Base-by-base conservation (phyloP, 2,797 vertebrate genomes). In the Schizothorax lantsangensis region DNA sequence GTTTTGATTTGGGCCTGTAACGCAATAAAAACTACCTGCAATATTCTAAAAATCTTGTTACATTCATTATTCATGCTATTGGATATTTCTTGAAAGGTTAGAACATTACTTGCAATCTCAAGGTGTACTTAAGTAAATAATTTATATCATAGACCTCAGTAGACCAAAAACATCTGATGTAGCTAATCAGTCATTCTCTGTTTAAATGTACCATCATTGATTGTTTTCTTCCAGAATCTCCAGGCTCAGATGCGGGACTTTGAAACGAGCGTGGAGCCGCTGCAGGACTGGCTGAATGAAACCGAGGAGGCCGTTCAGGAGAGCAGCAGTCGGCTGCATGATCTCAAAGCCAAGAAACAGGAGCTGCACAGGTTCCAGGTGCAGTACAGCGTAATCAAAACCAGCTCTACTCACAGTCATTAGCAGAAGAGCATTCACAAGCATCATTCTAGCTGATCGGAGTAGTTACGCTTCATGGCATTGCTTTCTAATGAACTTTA, bases 361-460 rank as follows among this genome's bases (percentile, higher is more conserved):
- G 97, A 99, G 83, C 98, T 98, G 85, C 96, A 97, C 86, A 98
- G 97, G 87, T 94, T 99, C 19, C 97, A 99, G 98, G 98, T 99
- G 94, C 23, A 66, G 74, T 74, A 59, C 15, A 77, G 62, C 33
- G 4, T 69, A 81, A 68, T 30, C 19, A 43, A 11, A 66, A 8
- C 45, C 73, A 66, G 30, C 2, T 57, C 19, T 14, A 15, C 54
- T 73, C 26, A 59, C 45, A 75, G 38, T 30, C 47, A 52, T 62
- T 62, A 40, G 75, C 66, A 33, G 30, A 45, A 59, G 36, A 72
- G 49, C 36, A 15, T 33, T 85, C 84, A 79, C 17, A 33, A 19
- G 59, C 73, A 75, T 40, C 83, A 78, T 40, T 54, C 21, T 30
- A 36, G 45, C 33, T 52, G 14, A 21, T 23, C 26, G 5, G 52